Percentiles rank a stretch among this genome's conserved stretches.
phyloP scores from a whole-genome alignment of 23 tunicate genomes.

The Styela clava region DNA sequence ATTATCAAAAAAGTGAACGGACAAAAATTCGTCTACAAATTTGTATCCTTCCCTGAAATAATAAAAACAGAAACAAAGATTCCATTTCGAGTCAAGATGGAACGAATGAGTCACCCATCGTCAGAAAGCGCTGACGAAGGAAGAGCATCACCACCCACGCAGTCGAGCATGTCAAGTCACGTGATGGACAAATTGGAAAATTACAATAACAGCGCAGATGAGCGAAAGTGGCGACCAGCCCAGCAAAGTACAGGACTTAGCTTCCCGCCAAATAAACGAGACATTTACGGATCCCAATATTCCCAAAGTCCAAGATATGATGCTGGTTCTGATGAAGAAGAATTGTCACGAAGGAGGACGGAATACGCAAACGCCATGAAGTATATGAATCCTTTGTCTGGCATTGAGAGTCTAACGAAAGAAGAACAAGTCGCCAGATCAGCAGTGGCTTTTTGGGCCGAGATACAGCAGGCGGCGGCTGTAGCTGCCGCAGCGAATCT shows the following conservation, averaged over 20 bases:
- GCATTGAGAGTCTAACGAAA: conserved; percentile 38
- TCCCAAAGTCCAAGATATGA: conserved; percentile 12
- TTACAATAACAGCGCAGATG: background rate
- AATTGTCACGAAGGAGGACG: conserved; percentile 19
- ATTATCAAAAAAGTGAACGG: conserved; percentile 98
- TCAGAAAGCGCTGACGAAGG: conserved; percentile 56
- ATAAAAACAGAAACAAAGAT: conserved; percentile 83
- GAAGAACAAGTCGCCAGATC: conserved; percentile 73
- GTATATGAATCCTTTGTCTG: conserved; percentile 37
- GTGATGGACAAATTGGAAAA: conserved; percentile 10
- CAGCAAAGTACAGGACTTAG: background rate
- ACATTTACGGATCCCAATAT: background rate
- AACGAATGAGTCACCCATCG: conserved; percentile 52
- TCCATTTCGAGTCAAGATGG: conserved; percentile 76
- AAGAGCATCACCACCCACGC: background rate
- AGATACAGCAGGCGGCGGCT: conserved; percentile 73
- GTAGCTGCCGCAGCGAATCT: conserved; percentile 52
- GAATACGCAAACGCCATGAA: conserved; percentile 11
- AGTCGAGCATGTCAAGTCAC: conserved; percentile 1
- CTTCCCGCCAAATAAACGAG: conserved; percentile 12
- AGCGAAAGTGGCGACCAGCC: conserved; percentile 17
- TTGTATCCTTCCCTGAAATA: conserved; percentile 95
- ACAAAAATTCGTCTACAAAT: conserved; percentile 98
- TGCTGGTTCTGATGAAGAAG: conserved; percentile 5
- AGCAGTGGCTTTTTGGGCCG: conserved; percentile 85